Percentiles rank a stretch among this genome's conserved stretches.
Evolutionary conservation across 2,888 invertebrate genomes (phyloP).

Genomic region (Orgyia antiqua): DNA sequence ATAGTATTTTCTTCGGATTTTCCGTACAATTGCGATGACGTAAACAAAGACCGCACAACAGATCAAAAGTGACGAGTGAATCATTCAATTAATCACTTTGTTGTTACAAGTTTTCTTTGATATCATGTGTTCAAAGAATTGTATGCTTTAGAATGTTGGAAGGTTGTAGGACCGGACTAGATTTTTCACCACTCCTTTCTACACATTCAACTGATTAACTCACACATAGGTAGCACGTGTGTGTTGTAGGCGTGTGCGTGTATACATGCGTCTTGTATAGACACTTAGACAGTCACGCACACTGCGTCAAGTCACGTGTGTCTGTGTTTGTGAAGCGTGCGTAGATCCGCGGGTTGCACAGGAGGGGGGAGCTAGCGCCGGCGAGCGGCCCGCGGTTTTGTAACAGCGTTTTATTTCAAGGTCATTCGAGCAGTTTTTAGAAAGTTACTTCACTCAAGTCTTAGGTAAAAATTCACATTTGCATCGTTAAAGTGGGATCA

Average conservation of each 20-base stretch:
- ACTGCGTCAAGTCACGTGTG: slow-evolving; percentile 31
- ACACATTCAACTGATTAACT: slow-evolving; percentile 33
- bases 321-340: slow-evolving; percentile 51
- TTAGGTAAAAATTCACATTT: slow-evolving; percentile 53
- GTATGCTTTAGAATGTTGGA: slow-evolving; percentile 29
- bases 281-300: slow-evolving; percentile 40
- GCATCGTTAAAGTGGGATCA: slow-evolving; percentile 22
- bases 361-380: slow-evolving; percentile 55
- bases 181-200: slow-evolving; percentile 69
- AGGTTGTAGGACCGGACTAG: slow-evolving; percentile 45
- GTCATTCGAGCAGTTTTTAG: slow-evolving; percentile 76
- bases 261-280: slow-evolving; percentile 24
- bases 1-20: slow-evolving; percentile 35
- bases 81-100: slow-evolving; percentile 32
- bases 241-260: slow-evolving; percentile 31
- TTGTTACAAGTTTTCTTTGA: slow-evolving; percentile 15
- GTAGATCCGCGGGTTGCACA: slow-evolving; percentile 43
- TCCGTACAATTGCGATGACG: slow-evolving; percentile 24
- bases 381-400: slow-evolving; percentile 73
- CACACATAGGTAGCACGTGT: slow-evolving; percentile 26
- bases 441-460: slow-evolving; percentile 70
- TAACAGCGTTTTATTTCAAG: slow-evolving; percentile 77
- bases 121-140: slow-evolving; percentile 22
- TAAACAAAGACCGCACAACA: slow-evolving; percentile 24
- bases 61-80: slow-evolving; percentile 28